Evolutionary conservation across 2,113 vertebrate species (phyloP).

Genomic region (Mirounga angustirostris): DNA sequence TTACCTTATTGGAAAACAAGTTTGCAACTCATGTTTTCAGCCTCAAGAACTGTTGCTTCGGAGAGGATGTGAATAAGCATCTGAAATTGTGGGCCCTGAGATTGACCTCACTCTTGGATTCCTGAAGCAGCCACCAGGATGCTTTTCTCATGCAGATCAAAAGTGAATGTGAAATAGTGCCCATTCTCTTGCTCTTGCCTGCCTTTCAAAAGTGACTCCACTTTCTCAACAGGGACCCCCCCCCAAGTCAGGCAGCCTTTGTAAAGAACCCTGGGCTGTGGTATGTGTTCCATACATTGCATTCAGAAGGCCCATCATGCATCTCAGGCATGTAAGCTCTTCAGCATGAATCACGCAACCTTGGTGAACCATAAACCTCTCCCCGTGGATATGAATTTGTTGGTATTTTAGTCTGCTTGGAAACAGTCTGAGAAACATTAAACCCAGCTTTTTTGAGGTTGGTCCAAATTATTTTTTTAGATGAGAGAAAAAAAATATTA

Average conservation of each 20-base stretch:
- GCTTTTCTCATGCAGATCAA: not conserved
- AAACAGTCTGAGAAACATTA: constrained; percentile 85
- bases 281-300: not conserved
- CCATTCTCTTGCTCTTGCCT: not conserved
- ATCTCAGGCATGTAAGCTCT: not conserved
- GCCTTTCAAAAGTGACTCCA: not conserved
- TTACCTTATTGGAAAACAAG: not conserved
- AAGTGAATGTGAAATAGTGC: not conserved
- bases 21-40: not conserved
- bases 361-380: constrained; percentile 81
- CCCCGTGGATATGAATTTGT: constrained; percentile 81
- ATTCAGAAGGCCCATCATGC: not conserved
- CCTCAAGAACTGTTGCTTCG: not conserved
- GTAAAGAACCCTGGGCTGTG: not conserved
- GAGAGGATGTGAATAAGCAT: not conserved
- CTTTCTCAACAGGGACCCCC: not conserved
- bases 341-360: constrained; percentile 77
- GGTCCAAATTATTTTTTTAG: constrained; percentile 82
- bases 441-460: constrained; percentile 84
- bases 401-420: constrained; percentile 86
- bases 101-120: not conserved
- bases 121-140: not conserved
- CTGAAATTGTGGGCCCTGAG: not conserved
- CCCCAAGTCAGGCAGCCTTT: not conserved
- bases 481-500: constrained; percentile 76